A percentile compares a stretch with the other conserved stretches of the same genome.
phyloP scores from a whole-genome alignment of 2,113 vertebrate genomes.

The Mormyrus iriodes region DNA sequence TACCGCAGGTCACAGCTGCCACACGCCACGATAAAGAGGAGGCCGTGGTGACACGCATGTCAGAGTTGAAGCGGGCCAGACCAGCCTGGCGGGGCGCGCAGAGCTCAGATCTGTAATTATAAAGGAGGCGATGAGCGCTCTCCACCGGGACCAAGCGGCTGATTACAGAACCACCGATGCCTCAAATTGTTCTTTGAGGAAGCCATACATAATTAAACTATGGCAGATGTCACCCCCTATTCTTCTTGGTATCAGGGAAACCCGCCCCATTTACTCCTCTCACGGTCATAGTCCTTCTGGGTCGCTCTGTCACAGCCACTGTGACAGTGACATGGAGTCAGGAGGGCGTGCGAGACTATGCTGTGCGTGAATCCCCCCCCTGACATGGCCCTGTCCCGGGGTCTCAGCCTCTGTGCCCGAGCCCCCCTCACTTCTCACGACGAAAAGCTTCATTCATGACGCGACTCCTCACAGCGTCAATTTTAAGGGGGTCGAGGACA shows the following conservation, averaged over 20 bases:
- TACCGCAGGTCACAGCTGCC: neutral
- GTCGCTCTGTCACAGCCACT: neutral
- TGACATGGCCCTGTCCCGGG: neutral
- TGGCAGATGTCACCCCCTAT: constrained; percentile 51
- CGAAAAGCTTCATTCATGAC: neutral
- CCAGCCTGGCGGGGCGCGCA: neutral
- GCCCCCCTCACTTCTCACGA: neutral
- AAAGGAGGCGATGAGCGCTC: constrained; percentile 58
- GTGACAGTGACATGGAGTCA: neutral
- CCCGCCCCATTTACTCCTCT: neutral
- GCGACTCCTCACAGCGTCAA: neutral
- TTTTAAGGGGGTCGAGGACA: neutral
- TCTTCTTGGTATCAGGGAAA: constrained; percentile 1
- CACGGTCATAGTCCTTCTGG: neutral
- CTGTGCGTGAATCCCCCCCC: neutral
- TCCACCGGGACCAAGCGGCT: constrained; percentile 60
- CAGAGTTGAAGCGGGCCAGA: neutral
- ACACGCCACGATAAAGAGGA: constrained; percentile 28
- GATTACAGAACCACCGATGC: constrained; percentile 68
- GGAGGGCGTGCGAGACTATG: neutral
- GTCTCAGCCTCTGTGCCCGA: neutral
- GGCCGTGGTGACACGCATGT: constrained; percentile 18
- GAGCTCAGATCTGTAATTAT: constrained; percentile 62
- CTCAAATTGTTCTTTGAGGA: constrained; percentile 70
- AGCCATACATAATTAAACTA: constrained; percentile 63